Evolutionary conservation across 1,140 invertebrate genomes (phyloP).

Genomic region (Caenorhabditis briggsae): DNA sequence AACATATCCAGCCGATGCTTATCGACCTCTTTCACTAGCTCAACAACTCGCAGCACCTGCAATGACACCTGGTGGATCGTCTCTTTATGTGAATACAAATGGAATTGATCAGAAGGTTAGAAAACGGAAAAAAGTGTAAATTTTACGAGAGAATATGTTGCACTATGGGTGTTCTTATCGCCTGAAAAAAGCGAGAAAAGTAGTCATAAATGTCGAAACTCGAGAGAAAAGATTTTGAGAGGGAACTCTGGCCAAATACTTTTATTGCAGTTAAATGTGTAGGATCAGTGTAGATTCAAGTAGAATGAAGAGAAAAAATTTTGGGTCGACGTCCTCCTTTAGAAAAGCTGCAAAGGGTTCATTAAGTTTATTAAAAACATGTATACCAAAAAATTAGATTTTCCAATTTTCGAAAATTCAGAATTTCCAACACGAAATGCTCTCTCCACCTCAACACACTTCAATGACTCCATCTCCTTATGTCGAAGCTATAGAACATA

Average conservation of each 20-base stretch:
- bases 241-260: not conserved
- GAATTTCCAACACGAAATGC: conserved; percentile 15
- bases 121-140: not conserved
- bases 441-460: conserved; percentile 31
- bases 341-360: too few species aligned
- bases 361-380: too few species aligned
- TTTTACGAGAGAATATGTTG: conserved; percentile 2
- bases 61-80: conserved; percentile 11
- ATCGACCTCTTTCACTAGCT: conserved; percentile 30
- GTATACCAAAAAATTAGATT: too few species aligned
- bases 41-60: conserved; percentile 57
- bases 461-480: conserved; percentile 39
- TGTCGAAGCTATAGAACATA: conserved; percentile 15
- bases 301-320: too few species aligned
- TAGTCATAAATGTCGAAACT: not conserved
- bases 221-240: not conserved
- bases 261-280: too few species aligned
- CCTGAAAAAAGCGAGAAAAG: not conserved
- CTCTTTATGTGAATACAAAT: conserved; percentile 46
- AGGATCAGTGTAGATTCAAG: too few species aligned
- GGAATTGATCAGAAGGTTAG: conserved; percentile 54
- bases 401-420: not conserved
- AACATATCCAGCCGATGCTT: conserved; percentile 13
- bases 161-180: conserved; percentile 2
- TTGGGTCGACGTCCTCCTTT: too few species aligned